These are phyloP conservation scores for Sardina pilchardus DNA, from an alignment of 2,113 vertebrate genomes.

Conservation along the genomic window DNA sequence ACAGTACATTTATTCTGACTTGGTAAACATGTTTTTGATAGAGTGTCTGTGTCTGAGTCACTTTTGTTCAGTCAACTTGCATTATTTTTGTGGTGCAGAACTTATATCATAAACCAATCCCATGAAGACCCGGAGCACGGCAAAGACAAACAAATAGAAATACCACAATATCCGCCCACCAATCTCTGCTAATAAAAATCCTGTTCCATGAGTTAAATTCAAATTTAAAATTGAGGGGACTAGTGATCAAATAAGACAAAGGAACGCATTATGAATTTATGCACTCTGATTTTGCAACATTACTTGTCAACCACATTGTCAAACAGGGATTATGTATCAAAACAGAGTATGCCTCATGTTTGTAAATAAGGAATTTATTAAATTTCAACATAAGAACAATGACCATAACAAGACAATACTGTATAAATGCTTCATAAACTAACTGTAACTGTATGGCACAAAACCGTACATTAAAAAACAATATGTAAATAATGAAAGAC, in stretches of 20 bases:
- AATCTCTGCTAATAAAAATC: background rate
- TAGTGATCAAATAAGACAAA: background rate
- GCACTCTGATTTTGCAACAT: background rate
- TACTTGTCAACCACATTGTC: background rate
- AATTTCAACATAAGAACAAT: background rate
- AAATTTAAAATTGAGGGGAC: background rate
- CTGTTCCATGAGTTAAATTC: background rate
- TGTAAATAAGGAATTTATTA: constrained; percentile 6
- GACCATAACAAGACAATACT: background rate
- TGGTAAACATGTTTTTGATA: background rate
- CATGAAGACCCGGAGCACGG: background rate
- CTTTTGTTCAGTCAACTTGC: background rate
- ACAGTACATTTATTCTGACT: background rate
- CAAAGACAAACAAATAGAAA: background rate
- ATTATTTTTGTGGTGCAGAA: background rate
- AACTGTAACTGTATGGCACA: background rate
- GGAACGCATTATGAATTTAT: background rate
- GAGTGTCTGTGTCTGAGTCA: background rate
- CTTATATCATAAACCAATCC: background rate
- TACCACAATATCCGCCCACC: background rate
- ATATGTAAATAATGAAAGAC: background rate
- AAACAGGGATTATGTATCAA: background rate
- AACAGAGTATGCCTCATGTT: background rate
- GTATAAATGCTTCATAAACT: background rate
- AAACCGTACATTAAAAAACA: background rate